Conservation (phyloP, 2,797 vertebrate genomes). For the Denticeps clupeoides region DNA sequence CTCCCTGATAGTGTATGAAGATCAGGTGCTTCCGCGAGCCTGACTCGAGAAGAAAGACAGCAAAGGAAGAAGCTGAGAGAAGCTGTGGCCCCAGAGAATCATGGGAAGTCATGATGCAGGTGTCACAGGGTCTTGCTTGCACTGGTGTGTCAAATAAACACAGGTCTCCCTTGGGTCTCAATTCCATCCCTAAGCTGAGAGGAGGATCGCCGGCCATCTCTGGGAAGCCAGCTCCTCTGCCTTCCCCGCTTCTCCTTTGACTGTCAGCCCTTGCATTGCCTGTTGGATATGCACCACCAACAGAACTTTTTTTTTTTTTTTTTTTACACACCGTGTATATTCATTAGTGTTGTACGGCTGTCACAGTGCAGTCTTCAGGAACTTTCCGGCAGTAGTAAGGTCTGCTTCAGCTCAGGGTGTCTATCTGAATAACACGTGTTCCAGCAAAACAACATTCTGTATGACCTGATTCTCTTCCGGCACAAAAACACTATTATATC, state of each 20-base stretch:
- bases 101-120: conserved; percentile 1
- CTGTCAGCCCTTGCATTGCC: background rate
- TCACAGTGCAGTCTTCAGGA: background rate
- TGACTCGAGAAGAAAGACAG: no score
- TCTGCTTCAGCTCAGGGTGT: no score
- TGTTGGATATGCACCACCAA: background rate
- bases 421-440: conserved; percentile 5
- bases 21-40: no score
- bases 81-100: no score
- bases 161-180: conserved; percentile 5
- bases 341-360: background rate
- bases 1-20: no score
- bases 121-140: background rate
- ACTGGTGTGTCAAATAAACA: conserved; percentile 3
- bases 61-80: no score
- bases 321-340: background rate
- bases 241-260: conserved; percentile 1
- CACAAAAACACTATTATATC: background rate
- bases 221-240: background rate
- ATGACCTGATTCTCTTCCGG: conserved; percentile 3
- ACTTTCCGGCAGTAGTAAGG: background rate
- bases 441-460: conserved; percentile 3
- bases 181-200: background rate
- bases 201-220: background rate
- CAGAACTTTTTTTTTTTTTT: background rate